Conservation (phyloP, 1,140 invertebrate species). For the Anastrepha obliqua region DNA sequence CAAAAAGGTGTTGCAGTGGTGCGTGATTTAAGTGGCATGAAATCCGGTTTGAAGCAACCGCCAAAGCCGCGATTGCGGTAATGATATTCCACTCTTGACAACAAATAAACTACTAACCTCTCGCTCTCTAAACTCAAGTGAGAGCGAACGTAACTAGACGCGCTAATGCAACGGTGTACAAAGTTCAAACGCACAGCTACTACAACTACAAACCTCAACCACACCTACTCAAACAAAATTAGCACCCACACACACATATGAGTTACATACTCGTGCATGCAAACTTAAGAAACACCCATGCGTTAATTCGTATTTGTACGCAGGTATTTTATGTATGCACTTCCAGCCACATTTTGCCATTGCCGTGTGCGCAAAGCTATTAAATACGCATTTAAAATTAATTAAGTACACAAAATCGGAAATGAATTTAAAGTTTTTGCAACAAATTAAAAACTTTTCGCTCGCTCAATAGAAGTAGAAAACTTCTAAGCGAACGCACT, state of each 20-base stretch:
- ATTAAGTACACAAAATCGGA: slow-evolving; percentile 62
- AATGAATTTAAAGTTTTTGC: slow-evolving; percentile 39
- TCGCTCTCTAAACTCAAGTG: not conserved
- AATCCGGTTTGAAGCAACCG: slow-evolving; percentile 5
- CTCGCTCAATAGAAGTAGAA: not conserved
- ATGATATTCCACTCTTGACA: not conserved
- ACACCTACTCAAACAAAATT: too few relatives aligned
- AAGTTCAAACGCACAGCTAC: not conserved
- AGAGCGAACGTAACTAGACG: not conserved
- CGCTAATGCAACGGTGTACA: not conserved
- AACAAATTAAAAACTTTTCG: slow-evolving; percentile 45
- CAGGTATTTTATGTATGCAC: not conserved
- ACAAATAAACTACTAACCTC: not conserved
- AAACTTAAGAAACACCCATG: too few relatives aligned
- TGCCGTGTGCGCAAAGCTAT: slow-evolving; percentile 60
- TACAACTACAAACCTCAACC: too few relatives aligned
- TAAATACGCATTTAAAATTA: slow-evolving; percentile 73
- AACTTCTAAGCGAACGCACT: not conserved
- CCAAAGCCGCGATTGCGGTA: slow-evolving; percentile 15
- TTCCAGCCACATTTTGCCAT: not conserved
- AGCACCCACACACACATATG: not conserved
- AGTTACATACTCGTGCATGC: too few relatives aligned
- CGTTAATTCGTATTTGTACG: not conserved
- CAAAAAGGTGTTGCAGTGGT: not conserved
- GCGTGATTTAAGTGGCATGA: slow-evolving; percentile 13